Conservation (phyloP, 2,113 vertebrate genomes). For the Miniopterus natalensis region DNA sequence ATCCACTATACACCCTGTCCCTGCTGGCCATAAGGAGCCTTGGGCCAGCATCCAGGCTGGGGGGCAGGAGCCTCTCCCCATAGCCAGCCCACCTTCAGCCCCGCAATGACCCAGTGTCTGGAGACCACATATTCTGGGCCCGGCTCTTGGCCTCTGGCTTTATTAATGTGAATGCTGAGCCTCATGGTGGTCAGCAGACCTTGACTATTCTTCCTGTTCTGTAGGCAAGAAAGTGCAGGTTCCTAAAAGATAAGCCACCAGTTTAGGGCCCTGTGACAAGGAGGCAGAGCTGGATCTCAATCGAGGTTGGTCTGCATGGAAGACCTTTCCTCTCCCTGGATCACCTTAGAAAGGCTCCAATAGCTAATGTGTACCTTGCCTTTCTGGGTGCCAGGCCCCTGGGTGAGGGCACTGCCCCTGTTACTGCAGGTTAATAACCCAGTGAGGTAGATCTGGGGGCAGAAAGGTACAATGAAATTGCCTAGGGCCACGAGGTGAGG, state of each 20-base stretch:
- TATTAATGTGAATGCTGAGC: background rate
- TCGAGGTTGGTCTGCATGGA: fast-evolving
- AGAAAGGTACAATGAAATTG: background rate
- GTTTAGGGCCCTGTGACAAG: background rate
- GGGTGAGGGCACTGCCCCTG: background rate
- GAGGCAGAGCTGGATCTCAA: background rate
- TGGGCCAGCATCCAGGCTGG: background rate
- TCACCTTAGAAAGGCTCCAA: background rate
- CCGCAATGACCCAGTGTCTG: background rate
- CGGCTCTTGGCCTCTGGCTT: background rate
- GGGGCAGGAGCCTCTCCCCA: background rate
- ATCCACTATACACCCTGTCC: background rate
- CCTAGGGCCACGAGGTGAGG: background rate
- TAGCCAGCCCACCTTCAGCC: background rate
- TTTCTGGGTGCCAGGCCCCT: background rate
- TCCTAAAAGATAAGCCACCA: background rate
- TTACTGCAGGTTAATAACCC: background rate
- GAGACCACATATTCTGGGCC: background rate
- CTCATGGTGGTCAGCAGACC: background rate
- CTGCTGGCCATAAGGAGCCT: background rate
- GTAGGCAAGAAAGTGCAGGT: background rate
- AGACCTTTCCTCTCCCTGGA: background rate
- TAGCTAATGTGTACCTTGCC: fast-evolving
- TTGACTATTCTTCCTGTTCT: background rate
- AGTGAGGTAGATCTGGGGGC: background rate